phyloP scores from a whole-genome alignment of 2,888 invertebrate genomes.

The Blomia tropicalis region DNA sequence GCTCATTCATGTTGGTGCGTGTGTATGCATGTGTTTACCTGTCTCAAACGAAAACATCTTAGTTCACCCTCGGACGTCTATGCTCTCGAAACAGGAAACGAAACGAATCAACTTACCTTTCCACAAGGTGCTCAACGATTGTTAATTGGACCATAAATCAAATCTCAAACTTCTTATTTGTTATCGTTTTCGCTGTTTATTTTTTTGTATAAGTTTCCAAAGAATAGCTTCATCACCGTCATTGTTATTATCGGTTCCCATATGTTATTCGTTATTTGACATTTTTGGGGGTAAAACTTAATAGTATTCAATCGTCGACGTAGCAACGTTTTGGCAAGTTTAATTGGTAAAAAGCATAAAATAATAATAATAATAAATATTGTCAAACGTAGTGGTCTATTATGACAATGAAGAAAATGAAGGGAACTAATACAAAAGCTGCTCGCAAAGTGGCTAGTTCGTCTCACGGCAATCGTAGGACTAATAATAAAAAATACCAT shows the following conservation, averaged over 20 bases:
- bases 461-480: not conserved
- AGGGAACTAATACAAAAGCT: not conserved
- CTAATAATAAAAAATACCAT: not conserved
- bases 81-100: too few species aligned
- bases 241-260: constrained; percentile 9
- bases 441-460: not conserved
- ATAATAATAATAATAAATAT: not conserved
- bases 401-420: constrained; percentile 11
- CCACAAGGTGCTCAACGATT: too few species aligned
- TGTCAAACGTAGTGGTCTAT: not conserved
- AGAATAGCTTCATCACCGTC: constrained; percentile 2
- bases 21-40: too few species aligned
- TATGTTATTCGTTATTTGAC: not conserved
- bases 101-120: too few species aligned
- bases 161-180: not conserved
- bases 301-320: not conserved
- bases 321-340: not conserved
- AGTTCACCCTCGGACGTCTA: too few species aligned
- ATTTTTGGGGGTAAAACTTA: not conserved
- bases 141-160: constrained; percentile 7
- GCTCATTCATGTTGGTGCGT: too few species aligned
- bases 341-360: not conserved
- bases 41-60: too few species aligned
- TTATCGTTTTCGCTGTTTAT: not conserved
- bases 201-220: not conserved